Evolutionary conservation across 53 echinoderm and acorn worm species (phyloP), one percentile per base, ranked within the genome.

Genomic region (Apostichopus leukothele): DNA sequence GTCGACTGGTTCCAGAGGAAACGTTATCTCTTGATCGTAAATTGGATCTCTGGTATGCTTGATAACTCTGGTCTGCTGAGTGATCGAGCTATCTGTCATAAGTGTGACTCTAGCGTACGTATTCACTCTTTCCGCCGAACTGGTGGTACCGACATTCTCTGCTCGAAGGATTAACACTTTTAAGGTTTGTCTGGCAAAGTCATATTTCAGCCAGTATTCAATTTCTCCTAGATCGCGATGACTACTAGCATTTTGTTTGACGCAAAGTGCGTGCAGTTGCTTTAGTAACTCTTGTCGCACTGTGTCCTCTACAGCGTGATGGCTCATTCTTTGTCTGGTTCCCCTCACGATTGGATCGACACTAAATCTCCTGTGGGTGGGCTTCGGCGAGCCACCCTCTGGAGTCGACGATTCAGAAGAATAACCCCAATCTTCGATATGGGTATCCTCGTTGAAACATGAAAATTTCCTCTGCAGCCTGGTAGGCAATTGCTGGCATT

Each of bases 11-110:
- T 77, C 63, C 26, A 96, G n/a, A 19, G 90, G 79, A 57, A 92
- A 96, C n/a, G 54, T 75, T 53, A 96, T 90, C 3, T 90, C 93
- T 51, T 96, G 89, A 86, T 95, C 85, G 91, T 60, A 95, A 19
- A 76, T 88, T 6, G 95, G 96, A 51, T 96, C 96, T 19, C 89
- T 90, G 5, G 94, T 95, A 39, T 90, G 89, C 51, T 67, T 89
- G 52, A 92, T 80, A 5, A 84, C 85, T 26, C 27, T 83, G 5
- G 96, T 91, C 51, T 83, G 93, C 84, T 96, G 91, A 7, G 50
- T 63, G 7, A 66, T 77, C 7, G 50, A 9, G 23, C 67, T 83
- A 25, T 76, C 66, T 5, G 93, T 89, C 73, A 61, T 68, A 21
- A 96, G 75, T 50, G 74, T 89, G 1, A 96, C 90, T 60, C 90